Evolutionary conservation across 2,797 vertebrate genomes (phyloP), one percentile per base, ranked within the genome.

Genomic region (Oryzias dopingdopingensis): DNA sequence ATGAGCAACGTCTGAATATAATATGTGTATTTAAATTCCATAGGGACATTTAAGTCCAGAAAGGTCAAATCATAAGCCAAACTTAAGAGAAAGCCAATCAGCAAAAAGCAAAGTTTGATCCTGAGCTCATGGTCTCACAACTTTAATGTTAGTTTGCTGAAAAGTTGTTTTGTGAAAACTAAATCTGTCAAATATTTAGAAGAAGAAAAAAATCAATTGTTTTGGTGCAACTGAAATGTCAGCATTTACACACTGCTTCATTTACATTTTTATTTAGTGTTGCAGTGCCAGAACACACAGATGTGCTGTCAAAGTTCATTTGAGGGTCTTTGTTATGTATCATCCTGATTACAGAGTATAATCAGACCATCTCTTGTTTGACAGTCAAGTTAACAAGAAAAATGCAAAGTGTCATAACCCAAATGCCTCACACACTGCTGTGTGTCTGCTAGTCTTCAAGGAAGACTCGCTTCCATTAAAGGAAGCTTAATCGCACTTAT

Each of bases 1-100:
- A 79, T 57, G 62, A 46, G 44, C 52, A 20, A 16, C 6, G 8
- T 62, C 55, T 76, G 56, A 72, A 81, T 81, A 74, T 76, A 74
- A 77, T 54, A 63, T 77, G 58, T 48, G 52, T 49, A 65, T 82
- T 82, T 69, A 65, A 70, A 81, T 67, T 77, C 71, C 59, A 59
- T 26, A 16, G 42, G 49, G 62, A 63, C 67, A 47, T 75, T 75
- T 75, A 58, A 65, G 32, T 60, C 43, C 52, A 43, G 37, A 56
- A 51, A 61, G 69, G 69, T 75, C 62, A 71, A 64, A 60, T 48
- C 41, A 44, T 59, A 41, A 61, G 14, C 17, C 23, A 42, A 70
- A 68, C 42, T 49, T 5, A 24, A 48, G 16, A 59, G 47, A 72
- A 42, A 67, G 24, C 20, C 45, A 53, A 55, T 43, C 46, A 44